Base-by-base conservation (phyloP, 2,113 vertebrate species). In the Xenopus borealis region DNA sequence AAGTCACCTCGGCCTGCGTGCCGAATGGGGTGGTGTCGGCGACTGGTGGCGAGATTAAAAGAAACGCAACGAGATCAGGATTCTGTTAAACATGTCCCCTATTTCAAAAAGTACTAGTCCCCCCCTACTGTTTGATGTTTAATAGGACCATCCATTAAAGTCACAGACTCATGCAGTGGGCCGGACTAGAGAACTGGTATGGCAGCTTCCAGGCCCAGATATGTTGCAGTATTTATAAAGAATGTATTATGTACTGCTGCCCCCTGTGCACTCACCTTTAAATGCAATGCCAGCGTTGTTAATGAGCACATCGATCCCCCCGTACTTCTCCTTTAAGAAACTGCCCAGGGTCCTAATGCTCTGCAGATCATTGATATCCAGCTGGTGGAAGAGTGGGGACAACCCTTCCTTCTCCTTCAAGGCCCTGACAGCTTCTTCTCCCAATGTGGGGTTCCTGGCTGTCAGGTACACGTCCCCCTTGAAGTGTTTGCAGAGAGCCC, bases 241-340 rank as follows among this genome's bases (percentile, higher is more conserved):
- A 27, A 27, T 27, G 3, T 27, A 27, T 27, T 2, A 27, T 27
- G 23, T 27, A 40, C 33, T 7, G 6, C 33, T 3, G 23, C 23
- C 23, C 23, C 23, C 23, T 2, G 23, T 6, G 33, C 33, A 50
- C 47, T 50, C 14, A 50, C 95, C 79, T 94, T 94, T 92, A 78
- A 96, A 97, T 4, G 94, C 95, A 0, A 98, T 96, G 3, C 87
- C 94, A 0, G 95, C 95, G 0, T 98, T 98, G 82, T 97, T 98
- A 79, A 98, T 19, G 47, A 98, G 91, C 66, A 98, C 89, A 0
- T 98, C 90, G 77, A 98, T 78, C 0, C 96, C 96, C 40, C 94
- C 93, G 0, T 97, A 96, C 53, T 91, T 92, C 44, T 85, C 83
- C 68, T 86, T 89, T 2, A 98, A 92, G 86, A 88, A 94, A 11